These are phyloP conservation scores for Catocala sponsa DNA, from an alignment of 2,888 invertebrate genomes.

Conservation along the genomic window DNA sequence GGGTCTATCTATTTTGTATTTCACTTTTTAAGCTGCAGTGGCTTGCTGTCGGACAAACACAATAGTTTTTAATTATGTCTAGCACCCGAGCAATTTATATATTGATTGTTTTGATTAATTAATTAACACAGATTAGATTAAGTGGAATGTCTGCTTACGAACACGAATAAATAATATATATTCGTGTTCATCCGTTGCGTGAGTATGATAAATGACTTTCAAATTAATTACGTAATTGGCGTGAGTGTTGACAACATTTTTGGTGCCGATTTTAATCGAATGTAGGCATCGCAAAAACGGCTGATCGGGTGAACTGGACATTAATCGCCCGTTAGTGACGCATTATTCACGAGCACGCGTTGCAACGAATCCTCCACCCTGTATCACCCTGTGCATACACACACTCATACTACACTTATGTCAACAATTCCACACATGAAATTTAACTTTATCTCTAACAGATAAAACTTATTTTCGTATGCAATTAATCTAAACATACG, in stretches of 20 bases:
- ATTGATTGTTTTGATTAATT: too few species aligned
- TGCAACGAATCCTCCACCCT: conserved; percentile 77
- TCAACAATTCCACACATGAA: conserved; percentile 29
- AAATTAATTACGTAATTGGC: conserved; percentile 32
- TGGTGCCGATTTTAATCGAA: conserved; percentile 51
- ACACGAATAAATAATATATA: too few species aligned
- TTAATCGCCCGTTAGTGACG: conserved; percentile 85
- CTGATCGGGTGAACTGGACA: conserved; percentile 73
- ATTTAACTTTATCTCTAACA: conserved; percentile 26
- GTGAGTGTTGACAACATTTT: conserved; percentile 33
- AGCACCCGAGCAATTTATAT: too few species aligned
- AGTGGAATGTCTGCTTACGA: too few species aligned
- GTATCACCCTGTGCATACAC: conserved; percentile 66
- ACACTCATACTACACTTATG: conserved; percentile 42
- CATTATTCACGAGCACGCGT: conserved; percentile 87
- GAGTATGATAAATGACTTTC: not conserved
- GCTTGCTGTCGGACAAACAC: too few species aligned
- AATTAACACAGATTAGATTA: too few species aligned
- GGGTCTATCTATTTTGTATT: too few species aligned
- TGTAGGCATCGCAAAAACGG: conserved; percentile 65
- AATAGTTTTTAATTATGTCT: too few species aligned
- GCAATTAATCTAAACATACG: conserved; percentile 28
- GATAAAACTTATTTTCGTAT: conserved; percentile 37
- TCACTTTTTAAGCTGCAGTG: too few species aligned
- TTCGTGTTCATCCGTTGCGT: not conserved